Base-by-base conservation (phyloP, 2,113 vertebrate genomes). In the Paradisaea rubra region DNA sequence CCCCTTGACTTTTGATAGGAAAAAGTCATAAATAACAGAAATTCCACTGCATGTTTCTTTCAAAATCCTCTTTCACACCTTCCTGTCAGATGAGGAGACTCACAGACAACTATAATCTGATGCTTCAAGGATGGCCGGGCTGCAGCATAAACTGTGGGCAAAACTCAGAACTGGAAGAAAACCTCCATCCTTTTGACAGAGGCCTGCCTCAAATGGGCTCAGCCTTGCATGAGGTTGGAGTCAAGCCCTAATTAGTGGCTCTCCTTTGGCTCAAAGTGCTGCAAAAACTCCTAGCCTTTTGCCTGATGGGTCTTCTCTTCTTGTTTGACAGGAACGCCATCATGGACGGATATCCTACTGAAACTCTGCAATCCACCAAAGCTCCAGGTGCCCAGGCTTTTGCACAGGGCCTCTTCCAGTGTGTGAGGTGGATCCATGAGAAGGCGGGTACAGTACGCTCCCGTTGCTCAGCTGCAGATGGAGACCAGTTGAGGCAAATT, bases 381-480 rank as follows among this genome's bases (percentile, higher is more conserved):
- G 15, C 1, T 1, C 18, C 0, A 2, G 8, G 11, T 70, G 22
- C 33, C 37, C 44, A 77, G 76, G 13, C 0, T 61, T 59, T 65
- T 2, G 2, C 22, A 19, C 1, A 2, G 70, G n/a, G 22, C 18
- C 27, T 27, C 5, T 52, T 25, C 18, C 28, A 30, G 31, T 5
- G 4, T 27, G 49, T 30, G 64, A 45, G 16, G 25, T 56, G 25
- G 13, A 30, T 64, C 37, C 3, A 16, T 53, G 53, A 44, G 59
- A 56, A 70, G 5, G 27, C 18, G 6, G 3, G 4, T 53, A 10
- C 0, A 0, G 20, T 47, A 53, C 0, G 0, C 3, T 82, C 59
- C 23, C 0, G 0, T 17, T 5, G 0, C 70, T 82, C 50, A 73
- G 27, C 42, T 77, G 44, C 64, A 42, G 15, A 10, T 44, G 10